These are phyloP conservation scores for Rhogogaster chlorosoma DNA, from an alignment of 2,888 invertebrate species.

Conservation along the genomic window DNA sequence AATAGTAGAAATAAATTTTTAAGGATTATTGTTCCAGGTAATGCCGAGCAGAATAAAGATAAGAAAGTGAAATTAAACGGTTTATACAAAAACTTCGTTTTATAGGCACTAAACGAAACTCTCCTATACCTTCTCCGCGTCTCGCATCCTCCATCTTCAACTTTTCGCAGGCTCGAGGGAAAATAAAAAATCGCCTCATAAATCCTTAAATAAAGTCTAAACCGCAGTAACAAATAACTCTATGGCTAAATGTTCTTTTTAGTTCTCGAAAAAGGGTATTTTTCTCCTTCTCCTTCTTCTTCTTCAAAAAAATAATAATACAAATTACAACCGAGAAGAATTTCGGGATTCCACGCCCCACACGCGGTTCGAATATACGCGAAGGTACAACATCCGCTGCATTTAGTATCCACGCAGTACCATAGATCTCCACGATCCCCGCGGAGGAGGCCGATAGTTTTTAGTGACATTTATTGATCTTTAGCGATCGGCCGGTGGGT, in stretches of 20 bases:
- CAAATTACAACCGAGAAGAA: not conserved
- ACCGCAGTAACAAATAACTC: not conserved
- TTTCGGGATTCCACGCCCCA: constrained; percentile 5
- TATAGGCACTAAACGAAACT: constrained; percentile 34
- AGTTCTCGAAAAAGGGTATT: not conserved
- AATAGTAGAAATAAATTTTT: constrained; percentile 35
- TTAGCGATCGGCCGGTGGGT: constrained; percentile 31
- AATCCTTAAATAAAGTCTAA: not conserved
- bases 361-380: not conserved
- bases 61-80: constrained; percentile 39
- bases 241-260: not conserved
- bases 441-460: not conserved
- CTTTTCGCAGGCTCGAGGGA: not conserved
- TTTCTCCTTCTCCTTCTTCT: not conserved
- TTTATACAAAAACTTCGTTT: constrained; percentile 37
- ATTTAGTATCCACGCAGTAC: constrained; percentile 10
- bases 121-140: not conserved
- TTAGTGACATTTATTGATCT: constrained; percentile 44
- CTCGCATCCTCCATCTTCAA: not conserved
- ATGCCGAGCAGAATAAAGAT: constrained; percentile 43
- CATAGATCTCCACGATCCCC: constrained; percentile 1
- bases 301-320: not conserved
- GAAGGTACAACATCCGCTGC: constrained; percentile 7
- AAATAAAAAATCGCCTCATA: not conserved
- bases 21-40: constrained; percentile 45